Base-by-base conservation (phyloP, 2,797 vertebrate genomes). In the Threskiornis aethiopicus region DNA sequence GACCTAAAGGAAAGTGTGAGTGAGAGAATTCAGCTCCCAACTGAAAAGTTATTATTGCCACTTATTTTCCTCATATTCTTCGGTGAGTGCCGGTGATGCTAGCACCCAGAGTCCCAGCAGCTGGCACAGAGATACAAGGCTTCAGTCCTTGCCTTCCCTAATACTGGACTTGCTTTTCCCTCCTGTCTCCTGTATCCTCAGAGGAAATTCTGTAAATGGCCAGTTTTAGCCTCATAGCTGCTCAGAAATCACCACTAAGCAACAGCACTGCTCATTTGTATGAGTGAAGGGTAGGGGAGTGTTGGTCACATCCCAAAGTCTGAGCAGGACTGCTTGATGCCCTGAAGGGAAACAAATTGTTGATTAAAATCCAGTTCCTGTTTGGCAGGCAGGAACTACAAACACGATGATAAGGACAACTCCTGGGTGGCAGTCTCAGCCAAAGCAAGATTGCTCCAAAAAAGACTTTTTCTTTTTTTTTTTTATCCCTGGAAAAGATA, bases 301-400 rank as follows among this genome's bases (percentile, higher is more conserved):
- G 67, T 94, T 97, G 93, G 90, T 95, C 93, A 96, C 80, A 96
- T 96, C 95, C 90, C 95, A 95, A 93, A 83, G 51, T 70, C 83
- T 93, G 83, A 90, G 86, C 88, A 93, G 95, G 85, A 76, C 86
- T 92, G 66, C 84, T 93, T 83, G 88, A 70, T 94, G 90, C 64
- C 96, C 86, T 93, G 88, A 93, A 95, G 95, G 78, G 90, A 94
- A 94, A 87, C 81, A 96, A 97, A 96, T 47, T 95, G 90, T 96
- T 97, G 96, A 97, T 96, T 96, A 89, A 96, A 97, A 96, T 95
- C 71, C 86, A 96, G 95, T 92, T 96, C 94, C 90, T 95, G 46
- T 93, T 96, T 96, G 94, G 88, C 94, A 96, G 78, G 78, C 89
- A 93, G 64, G 55, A 94, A 66, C 77, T 90, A 95, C 80, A 94